A percentile compares a stretch with the other conserved stretches of the same genome.
These are phyloP conservation scores for Pseudolycoriella hygida DNA, from an alignment of 2,888 invertebrate species.

Conservation along the genomic window DNA sequence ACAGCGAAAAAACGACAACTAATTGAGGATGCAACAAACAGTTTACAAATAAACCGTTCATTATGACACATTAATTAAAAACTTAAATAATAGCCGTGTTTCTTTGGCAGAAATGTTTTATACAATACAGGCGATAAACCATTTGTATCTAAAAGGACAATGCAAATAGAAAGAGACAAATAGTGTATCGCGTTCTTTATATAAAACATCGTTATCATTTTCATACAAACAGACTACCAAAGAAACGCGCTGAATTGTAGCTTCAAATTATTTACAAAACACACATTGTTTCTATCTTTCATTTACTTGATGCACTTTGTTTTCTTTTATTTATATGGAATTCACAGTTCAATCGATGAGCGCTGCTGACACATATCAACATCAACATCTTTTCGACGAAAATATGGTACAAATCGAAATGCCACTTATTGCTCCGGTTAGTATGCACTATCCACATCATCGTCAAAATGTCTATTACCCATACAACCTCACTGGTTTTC, in stretches of 20 bases:
- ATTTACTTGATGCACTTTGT: background rate
- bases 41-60: no score
- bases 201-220: no score
- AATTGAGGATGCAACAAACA: no score
- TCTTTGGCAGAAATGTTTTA: no score
- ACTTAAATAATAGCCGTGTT: no score
- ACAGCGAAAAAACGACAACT: no score
- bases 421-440: background rate
- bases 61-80: no score
- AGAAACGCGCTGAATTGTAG: background rate
- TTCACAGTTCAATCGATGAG: background rate
- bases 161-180: no score
- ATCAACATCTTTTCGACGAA: background rate
- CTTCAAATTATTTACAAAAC: background rate
- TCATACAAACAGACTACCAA: no score
- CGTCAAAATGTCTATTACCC: background rate
- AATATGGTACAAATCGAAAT: background rate
- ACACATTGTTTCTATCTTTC: background rate
- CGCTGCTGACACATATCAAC: background rate
- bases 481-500: background rate
- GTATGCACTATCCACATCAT: conserved; percentile 1
- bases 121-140: no score
- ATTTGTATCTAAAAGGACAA: no score
- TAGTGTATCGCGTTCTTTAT: no score
- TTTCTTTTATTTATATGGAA: background rate